These are phyloP conservation scores for Oscheius myriophilus DNA, from an alignment of 2,888 invertebrate genomes.

Conservation along the genomic window DNA sequence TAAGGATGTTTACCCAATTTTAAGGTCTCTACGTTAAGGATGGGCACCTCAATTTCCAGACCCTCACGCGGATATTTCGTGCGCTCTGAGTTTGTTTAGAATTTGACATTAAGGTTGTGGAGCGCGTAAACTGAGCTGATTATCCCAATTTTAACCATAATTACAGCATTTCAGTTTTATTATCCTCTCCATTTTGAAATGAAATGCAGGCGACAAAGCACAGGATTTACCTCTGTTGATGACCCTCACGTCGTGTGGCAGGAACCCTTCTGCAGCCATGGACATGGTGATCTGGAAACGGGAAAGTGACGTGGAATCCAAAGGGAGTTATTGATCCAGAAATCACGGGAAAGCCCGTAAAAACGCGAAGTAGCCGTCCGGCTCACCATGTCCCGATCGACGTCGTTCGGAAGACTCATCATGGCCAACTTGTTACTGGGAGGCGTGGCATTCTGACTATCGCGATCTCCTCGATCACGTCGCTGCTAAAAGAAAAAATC, in stretches of 20 bases:
- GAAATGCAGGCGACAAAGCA: no score
- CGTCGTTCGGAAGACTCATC: constrained; percentile 43
- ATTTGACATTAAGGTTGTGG: no score
- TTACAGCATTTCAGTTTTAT: no score
- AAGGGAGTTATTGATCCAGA: background rate
- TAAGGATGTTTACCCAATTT: no score
- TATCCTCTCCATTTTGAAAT: no score
- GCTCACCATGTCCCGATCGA: constrained; percentile 35
- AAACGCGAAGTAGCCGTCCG: no score
- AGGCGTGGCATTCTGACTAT: constrained; percentile 13
- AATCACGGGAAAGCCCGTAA: background rate
- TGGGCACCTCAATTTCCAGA: no score
- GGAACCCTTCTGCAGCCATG: constrained; percentile 43
- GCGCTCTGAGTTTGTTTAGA: no score
- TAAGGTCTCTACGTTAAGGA: no score
- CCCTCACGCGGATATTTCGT: no score
- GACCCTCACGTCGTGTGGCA: constrained; percentile 46
- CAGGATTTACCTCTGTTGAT: constrained; percentile 32
- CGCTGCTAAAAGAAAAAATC: constrained; percentile 26
- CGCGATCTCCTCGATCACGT: constrained; percentile 21
- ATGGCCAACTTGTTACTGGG: constrained; percentile 46
- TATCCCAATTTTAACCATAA: no score
- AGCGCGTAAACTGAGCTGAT: no score
- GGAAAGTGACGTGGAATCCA: background rate
- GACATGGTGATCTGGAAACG: constrained; percentile 39